These are phyloP conservation scores for Microcebus tavaratra DNA, from an alignment of 2,113 vertebrate genomes.

Conservation along the genomic window DNA sequence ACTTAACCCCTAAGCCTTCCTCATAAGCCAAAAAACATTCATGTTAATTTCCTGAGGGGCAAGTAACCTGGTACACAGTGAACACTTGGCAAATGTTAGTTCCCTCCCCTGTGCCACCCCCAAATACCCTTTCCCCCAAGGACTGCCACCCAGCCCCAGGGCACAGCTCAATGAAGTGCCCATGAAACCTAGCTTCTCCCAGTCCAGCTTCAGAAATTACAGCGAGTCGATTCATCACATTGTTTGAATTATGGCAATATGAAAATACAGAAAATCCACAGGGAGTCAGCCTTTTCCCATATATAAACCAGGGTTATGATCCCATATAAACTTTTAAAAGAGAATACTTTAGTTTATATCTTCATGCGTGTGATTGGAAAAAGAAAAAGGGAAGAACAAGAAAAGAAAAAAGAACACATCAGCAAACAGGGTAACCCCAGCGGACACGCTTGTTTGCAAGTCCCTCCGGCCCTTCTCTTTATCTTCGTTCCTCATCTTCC, in stretches of 20 bases:
- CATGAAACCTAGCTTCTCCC: constrained; percentile 75
- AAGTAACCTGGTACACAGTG: neutral
- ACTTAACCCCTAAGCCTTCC: neutral
- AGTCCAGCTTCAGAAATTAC: constrained; percentile 71
- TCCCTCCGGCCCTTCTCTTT: constrained; percentile 47
- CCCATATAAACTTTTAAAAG: constrained; percentile 83
- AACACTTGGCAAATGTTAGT: neutral
- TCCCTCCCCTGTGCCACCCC: neutral
- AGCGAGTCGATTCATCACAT: constrained; percentile 79
- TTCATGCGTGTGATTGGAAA: constrained; percentile 53
- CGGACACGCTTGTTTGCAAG: neutral
- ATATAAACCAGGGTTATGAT: constrained; percentile 84
- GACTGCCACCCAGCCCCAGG: constrained; percentile 44
- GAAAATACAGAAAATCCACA: constrained; percentile 83
- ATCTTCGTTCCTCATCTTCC: neutral
- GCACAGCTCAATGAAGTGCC: constrained; percentile 62
- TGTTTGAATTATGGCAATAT: constrained; percentile 85
- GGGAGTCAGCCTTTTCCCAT: constrained; percentile 82
- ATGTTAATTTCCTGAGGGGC: neutral
- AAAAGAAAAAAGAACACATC: constrained; percentile 2
- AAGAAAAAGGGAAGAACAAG: constrained; percentile 60
- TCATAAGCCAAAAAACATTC: neutral
- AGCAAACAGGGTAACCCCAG: constrained; percentile 64
- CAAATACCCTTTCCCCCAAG: neutral
- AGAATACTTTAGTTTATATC: constrained; percentile 76